A percentile compares a stretch with the other conserved stretches of the same genome.
These are phyloP conservation scores for Tenthredo notha DNA, from an alignment of 2,888 invertebrate species.

Conservation along the genomic window DNA sequence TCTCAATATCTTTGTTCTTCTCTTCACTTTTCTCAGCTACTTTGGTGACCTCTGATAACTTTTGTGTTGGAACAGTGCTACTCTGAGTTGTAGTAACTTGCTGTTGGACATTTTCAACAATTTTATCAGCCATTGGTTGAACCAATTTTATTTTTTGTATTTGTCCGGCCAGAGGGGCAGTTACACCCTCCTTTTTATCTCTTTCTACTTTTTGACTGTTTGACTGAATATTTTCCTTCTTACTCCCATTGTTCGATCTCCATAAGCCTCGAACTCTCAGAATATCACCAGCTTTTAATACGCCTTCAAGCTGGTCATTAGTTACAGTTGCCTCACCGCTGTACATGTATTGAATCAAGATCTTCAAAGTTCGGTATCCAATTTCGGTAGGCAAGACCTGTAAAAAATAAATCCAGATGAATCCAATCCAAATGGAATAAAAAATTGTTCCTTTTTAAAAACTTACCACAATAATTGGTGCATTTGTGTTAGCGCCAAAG, in stretches of 20 bases:
- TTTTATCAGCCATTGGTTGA: conserved; percentile 68
- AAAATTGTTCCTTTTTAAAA: conserved; percentile 4
- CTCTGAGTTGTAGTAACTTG: conserved; percentile 70
- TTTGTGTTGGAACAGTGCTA: conserved; percentile 60
- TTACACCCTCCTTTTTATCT: conserved; percentile 70
- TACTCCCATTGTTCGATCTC: conserved; percentile 78
- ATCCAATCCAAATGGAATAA: too few species aligned
- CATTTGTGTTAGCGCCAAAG: conserved; percentile 76
- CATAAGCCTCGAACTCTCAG: conserved; percentile 90
- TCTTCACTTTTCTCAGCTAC: conserved; percentile 66
- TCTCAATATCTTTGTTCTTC: conserved; percentile 56
- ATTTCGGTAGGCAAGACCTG: conserved; percentile 89
- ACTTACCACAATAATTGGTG: conserved; percentile 76
- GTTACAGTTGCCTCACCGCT: conserved; percentile 91
- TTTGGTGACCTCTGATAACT: conserved; percentile 65
- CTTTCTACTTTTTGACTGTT: conserved; percentile 81
- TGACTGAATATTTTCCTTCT: conserved; percentile 75
- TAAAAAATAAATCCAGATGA: not conserved
- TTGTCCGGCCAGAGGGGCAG: conserved; percentile 70
- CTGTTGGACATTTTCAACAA: conserved; percentile 68
- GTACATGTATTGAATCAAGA: conserved; percentile 93
- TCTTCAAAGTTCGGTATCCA: conserved; percentile 88
- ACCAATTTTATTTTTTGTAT: conserved; percentile 76
- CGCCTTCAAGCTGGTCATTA: conserved; percentile 90
- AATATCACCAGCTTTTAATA: conserved; percentile 90